Evolutionary conservation across 1,140 invertebrate species (phyloP).

Genomic region (Caenorhabditis inopinata): DNA sequence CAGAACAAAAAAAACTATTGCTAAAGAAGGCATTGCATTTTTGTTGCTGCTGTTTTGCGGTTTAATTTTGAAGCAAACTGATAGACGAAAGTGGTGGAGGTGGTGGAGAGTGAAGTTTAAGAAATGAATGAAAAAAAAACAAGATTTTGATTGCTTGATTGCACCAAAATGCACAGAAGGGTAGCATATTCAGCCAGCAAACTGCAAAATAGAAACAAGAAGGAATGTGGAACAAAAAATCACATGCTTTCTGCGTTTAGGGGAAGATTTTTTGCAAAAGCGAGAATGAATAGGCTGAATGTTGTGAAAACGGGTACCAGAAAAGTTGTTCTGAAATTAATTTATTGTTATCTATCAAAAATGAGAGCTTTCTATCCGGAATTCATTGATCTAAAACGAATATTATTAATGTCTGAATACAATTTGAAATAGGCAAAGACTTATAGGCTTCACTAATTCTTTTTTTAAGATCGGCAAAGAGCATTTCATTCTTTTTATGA

Average conservation of each 20-base stretch:
- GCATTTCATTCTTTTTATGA: no score
- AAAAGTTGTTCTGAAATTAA: no score
- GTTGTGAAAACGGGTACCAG: no score
- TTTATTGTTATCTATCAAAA: no score
- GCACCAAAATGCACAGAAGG: not conserved
- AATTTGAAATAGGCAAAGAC: no score
- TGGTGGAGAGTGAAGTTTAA: no score
- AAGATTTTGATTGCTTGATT: not conserved
- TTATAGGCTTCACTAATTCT: no score
- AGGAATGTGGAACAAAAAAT: not conserved
- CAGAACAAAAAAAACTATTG: slow-evolving; percentile 27
- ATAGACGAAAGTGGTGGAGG: not conserved
- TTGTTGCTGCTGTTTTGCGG: not conserved
- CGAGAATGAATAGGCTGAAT: not conserved
- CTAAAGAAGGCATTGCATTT: slow-evolving; percentile 10
- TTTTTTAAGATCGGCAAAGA: no score
- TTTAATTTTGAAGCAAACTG: slow-evolving; percentile 19
- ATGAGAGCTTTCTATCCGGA: no score
- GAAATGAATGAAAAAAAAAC: slow-evolving; percentile 2
- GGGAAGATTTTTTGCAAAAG: not conserved
- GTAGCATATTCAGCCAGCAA: no score
- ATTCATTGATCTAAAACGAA: no score
- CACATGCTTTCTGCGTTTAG: not conserved
- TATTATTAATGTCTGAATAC: no score
- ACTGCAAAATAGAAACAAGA: not conserved